A percentile compares a stretch with the other conserved stretches of the same genome.
Evolutionary conservation across 2,113 vertebrate species (phyloP).

Genomic region (Odontesthes bonariensis): DNA sequence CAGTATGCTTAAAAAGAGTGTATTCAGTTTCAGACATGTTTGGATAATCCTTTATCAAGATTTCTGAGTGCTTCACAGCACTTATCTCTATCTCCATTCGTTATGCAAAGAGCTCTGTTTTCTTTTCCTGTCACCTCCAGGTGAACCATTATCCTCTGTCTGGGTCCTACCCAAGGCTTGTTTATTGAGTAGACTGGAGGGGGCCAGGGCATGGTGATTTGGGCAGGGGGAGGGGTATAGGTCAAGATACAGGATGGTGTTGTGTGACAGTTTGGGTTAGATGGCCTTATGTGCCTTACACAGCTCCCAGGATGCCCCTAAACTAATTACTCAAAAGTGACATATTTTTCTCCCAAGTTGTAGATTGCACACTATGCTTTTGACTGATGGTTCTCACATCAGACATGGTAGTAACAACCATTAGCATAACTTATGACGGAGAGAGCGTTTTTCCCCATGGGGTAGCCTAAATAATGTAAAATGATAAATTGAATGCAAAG

Average conservation of each 20-base stretch:
- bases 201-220: constrained; percentile 25
- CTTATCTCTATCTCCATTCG: constrained; percentile 76
- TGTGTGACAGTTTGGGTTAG: constrained; percentile 51
- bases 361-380: constrained; percentile 39
- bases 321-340: constrained; percentile 57
- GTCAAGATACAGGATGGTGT: constrained; percentile 49
- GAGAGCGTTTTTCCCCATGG: constrained; percentile 70
- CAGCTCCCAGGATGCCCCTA: constrained; percentile 37
- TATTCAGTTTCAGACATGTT: constrained; percentile 64
- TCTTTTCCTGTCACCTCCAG: constrained; percentile 80
- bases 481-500: constrained; percentile 75
- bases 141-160: constrained; percentile 79
- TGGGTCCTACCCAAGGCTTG: constrained; percentile 67
- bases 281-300: constrained; percentile 44
- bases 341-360: constrained; percentile 63
- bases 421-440: constrained; percentile 78
- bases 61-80: constrained; percentile 64
- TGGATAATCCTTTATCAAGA: constrained; percentile 73
- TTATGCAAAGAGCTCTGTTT: constrained; percentile 79
- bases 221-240: constrained; percentile 33
- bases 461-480: constrained; percentile 75
- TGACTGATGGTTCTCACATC: constrained; percentile 70
- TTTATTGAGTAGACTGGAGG: constrained; percentile 74
- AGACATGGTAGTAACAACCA: constrained; percentile 74
- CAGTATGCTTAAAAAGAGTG: constrained; percentile 36